Conservation (phyloP, 2,888 invertebrate species). For the Incurvaria masculella region DNA sequence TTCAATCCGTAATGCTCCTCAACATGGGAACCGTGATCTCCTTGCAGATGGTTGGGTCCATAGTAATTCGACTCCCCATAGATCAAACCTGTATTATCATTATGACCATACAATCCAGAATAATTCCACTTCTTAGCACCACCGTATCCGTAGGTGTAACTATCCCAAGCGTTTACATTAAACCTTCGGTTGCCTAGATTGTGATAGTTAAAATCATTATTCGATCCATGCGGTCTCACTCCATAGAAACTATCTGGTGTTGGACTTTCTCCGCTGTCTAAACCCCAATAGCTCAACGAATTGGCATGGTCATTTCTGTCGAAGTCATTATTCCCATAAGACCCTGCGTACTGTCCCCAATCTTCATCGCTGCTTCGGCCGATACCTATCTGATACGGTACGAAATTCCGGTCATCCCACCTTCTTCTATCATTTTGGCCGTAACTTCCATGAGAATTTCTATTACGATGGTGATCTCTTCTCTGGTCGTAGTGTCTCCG, state of each 20-base stretch:
- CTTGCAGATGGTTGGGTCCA: conserved; percentile 13
- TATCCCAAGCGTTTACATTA: conserved; percentile 16
- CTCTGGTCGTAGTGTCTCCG: conserved; percentile 19
- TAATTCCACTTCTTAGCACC: conserved; percentile 39
- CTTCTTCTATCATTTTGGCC: conserved; percentile 23
- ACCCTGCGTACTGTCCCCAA: conserved; percentile 62
- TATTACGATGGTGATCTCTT: conserved; percentile 24
- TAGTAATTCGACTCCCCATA: conserved; percentile 26
- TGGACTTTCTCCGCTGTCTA: conserved; percentile 30
- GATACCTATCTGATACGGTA: conserved; percentile 55
- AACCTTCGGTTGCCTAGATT: conserved; percentile 41
- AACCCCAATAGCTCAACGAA: conserved; percentile 51
- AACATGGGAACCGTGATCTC: not conserved
- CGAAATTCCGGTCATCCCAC: conserved; percentile 37
- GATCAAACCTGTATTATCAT: conserved; percentile 23
- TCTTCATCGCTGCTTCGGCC: conserved; percentile 35
- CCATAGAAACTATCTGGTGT: conserved; percentile 31
- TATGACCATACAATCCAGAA: no score
- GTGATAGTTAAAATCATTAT: conserved; percentile 39
- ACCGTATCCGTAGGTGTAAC: conserved; percentile 32
- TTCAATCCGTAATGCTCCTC: not conserved
- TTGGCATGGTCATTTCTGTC: conserved; percentile 40
- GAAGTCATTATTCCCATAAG: conserved; percentile 47
- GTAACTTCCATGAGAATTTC: conserved; percentile 19
- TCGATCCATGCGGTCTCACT: conserved; percentile 27